These are phyloP conservation scores for Albula glossodonta DNA, from an alignment of 2,113 vertebrate species.

Conservation along the genomic window DNA sequence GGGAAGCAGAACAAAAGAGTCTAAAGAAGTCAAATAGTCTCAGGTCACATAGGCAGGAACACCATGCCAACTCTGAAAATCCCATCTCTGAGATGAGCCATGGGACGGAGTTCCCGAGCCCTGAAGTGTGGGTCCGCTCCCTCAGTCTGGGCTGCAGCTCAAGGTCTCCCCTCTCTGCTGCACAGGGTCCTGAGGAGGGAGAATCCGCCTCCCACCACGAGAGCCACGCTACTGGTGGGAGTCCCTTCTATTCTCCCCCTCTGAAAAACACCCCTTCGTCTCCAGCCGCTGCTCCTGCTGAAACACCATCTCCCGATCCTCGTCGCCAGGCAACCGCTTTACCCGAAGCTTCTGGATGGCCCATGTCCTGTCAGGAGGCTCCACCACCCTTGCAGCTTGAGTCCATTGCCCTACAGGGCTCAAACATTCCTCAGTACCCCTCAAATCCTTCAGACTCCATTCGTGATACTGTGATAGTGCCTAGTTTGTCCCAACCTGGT, in stretches of 20 bases:
- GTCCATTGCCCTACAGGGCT: not conserved
- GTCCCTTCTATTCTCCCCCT: too few relatives aligned
- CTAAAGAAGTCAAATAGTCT: conserved; percentile 31
- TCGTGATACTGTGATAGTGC: not conserved
- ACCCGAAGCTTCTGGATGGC: conserved; percentile 34
- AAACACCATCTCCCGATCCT: conserved; percentile 31
- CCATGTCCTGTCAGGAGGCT: conserved; percentile 34
- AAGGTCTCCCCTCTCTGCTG: not conserved
- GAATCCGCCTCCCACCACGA: too few relatives aligned
- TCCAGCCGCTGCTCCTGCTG: conserved; percentile 9
- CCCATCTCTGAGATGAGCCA: conserved; percentile 53
- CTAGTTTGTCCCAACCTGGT: conserved; percentile 37
- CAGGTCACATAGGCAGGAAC: conserved; percentile 40
- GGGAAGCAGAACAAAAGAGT: conserved; percentile 22
- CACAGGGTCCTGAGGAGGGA: too few relatives aligned
- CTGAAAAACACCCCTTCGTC: not conserved
- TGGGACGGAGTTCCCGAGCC: conserved; percentile 56
- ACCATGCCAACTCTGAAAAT: conserved; percentile 55
- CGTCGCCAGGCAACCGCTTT: conserved; percentile 22
- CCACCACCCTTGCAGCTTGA: conserved; percentile 28
- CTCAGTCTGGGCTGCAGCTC: conserved; percentile 54
- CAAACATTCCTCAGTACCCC: not conserved
- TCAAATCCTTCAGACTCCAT: not conserved
- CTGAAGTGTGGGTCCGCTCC: conserved; percentile 69
- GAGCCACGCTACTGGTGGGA: too few relatives aligned